Base-by-base conservation (phyloP, 2,888 invertebrate genomes). In the Arctia plantaginis region DNA sequence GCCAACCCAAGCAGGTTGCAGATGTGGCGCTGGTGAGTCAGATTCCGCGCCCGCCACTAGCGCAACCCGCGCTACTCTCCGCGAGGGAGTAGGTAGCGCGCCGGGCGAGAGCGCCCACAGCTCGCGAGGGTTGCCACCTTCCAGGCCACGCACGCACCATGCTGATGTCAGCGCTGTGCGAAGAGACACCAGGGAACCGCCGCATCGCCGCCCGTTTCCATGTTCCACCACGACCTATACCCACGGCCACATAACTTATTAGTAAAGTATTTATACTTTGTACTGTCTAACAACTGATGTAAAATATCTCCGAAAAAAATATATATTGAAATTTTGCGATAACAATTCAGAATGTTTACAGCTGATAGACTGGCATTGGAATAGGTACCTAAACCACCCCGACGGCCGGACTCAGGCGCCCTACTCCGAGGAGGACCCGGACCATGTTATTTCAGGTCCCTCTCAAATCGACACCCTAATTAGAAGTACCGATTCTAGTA, bases 121-220 rank as follows among this genome's bases (percentile, higher is more conserved):
- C 83, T 73, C 78, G 83, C 66, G 76, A 74, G 81, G 68, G 30
- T 23, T 62, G 78, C 76, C 79, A 81, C 80, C 79, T 80, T 84
- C 81, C 64, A 71, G 75, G 72, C 78, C 84, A 70, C 84, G 83
- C 78, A 80, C 88, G 83, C 90, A 92, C 74, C 86, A 72, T 78
- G 90, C 90, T 41, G 90, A 87, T 80, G 91, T 91, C 62, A 93
- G 83, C 77, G 85, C 91, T 67, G 89, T 87, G 80, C 90, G 90
- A 82, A 85, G 83, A 79, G 91, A 90, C 83, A 86, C 80, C 62
- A 82, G 80, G 77, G 90, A 87, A 33, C 87, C 85, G 71, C 83
- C 81, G 77, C 86, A 87, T 67, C 86, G 86, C 79, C 86, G 78
- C 51, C 85, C 87, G 78, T 77, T 80, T 44, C 69, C 77, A 80